These are phyloP conservation scores for Apomyelois bistriatella DNA, from an alignment of 2,888 invertebrate species.

Conservation along the genomic window DNA sequence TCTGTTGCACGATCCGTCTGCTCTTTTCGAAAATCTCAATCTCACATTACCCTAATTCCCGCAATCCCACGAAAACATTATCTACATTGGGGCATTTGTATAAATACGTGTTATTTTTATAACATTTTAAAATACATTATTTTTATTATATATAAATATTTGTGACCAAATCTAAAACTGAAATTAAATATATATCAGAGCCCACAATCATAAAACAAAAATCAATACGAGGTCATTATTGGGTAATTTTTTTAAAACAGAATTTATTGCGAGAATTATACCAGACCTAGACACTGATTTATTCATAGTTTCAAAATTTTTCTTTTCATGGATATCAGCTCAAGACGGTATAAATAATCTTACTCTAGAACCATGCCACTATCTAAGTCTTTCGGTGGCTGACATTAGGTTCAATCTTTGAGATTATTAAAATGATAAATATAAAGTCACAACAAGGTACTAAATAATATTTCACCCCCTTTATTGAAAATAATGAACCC, in stretches of 20 bases:
- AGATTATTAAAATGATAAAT: no score
- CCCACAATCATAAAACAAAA: background rate
- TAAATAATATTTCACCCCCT: no score
- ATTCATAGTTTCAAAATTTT: no score
- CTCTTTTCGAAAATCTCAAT: background rate
- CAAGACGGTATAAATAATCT: no score
- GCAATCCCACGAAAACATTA: slow-evolving; percentile 4
- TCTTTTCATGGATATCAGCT: no score
- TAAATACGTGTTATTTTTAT: slow-evolving; percentile 6
- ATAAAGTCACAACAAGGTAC: no score
- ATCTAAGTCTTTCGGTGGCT: no score
- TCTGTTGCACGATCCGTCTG: background rate
- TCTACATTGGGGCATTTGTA: slow-evolving; percentile 21
- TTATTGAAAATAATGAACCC: no score
- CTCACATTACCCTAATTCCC: background rate
- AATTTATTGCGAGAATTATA: background rate
- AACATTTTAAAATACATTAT: slow-evolving; percentile 3
- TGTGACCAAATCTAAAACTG: slow-evolving; percentile 8
- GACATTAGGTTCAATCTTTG: no score
- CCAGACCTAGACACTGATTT: no score
- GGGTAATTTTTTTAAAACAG: background rate
- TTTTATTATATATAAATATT: background rate
- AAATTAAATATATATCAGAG: background rate
- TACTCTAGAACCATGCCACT: no score
- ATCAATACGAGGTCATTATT: background rate